phyloP scores from a whole-genome alignment of 2,888 invertebrate species.

The Parasteatoda lunata region DNA sequence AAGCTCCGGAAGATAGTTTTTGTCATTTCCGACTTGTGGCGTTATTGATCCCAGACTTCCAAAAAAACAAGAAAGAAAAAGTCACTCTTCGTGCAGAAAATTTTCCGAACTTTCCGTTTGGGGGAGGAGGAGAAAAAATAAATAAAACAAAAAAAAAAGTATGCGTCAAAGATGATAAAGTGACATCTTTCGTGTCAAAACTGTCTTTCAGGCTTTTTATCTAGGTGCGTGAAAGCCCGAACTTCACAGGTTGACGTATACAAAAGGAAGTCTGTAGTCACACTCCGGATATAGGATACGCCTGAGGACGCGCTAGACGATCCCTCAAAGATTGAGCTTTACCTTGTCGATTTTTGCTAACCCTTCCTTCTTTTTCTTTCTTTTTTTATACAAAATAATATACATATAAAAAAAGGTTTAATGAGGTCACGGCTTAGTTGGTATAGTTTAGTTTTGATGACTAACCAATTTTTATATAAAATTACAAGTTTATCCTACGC shows the following conservation, averaged over 20 bases:
- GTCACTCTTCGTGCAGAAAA: not conserved
- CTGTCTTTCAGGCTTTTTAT: constrained; percentile 6
- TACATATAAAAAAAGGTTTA: no score
- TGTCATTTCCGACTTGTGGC: not conserved
- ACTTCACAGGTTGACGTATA: not conserved
- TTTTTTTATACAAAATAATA: no score
- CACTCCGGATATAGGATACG: constrained; percentile 42
- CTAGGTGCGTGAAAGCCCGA: not conserved
- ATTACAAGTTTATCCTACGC: no score
- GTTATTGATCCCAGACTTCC: not conserved
- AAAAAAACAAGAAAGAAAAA: not conserved
- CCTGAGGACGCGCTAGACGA: not conserved
- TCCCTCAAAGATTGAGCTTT: no score
- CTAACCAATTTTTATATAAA: no score
- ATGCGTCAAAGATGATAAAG: constrained; percentile 34
- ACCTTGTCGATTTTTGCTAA: no score
- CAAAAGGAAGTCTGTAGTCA: constrained; percentile 12
- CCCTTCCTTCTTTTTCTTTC: no score
- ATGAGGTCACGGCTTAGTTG: no score
- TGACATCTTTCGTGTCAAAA: constrained; percentile 25
- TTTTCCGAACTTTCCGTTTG: not conserved
- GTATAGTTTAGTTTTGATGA: no score
- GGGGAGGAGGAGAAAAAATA: no score
- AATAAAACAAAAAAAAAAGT: not conserved
- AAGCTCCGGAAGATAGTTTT: not conserved